Base-by-base conservation (phyloP, 1,140 invertebrate genomes). In the Neodiprion lecontei region DNA sequence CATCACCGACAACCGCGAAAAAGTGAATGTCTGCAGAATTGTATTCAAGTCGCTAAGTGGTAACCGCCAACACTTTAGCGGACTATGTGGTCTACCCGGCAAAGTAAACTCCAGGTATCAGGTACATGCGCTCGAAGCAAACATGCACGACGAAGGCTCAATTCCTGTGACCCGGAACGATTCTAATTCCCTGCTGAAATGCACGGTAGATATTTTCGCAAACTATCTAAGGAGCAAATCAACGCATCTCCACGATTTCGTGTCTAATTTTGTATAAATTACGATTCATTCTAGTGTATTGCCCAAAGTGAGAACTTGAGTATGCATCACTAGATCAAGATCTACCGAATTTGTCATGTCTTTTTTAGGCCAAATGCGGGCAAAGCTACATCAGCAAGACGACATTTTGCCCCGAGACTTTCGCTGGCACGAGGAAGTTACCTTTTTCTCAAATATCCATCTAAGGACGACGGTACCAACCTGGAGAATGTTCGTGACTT, bases 21-120 rank as follows among this genome's bases (percentile, higher is more conserved):
- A 40, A 61, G 53, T 61, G 53, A 61, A 61, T 61, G 53, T 61
- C 53, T 61, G 53, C 28, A 40, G 53, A 61, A 61, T 61, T 61
- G 53, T 61, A 61, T 61, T 61, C n/a, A 61, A 61, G 53, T 61
- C 53, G 53, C 53, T 61, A 61, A 61, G 53, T 17, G 53, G 11
- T 61, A 17, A 61, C 53, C 53, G 53, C 53, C 53, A 61, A 61
- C 53, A 61, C 53, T 14, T 61, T 61, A 14, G 53, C 53, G 53
- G 11, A 17, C 11, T 61, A 61, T 9, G n/a, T 61, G 53, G 53
- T 12, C 53, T 14, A 17, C 4, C 53, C 53, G 53, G n/a, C 53
- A 61, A 61, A 9, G 53, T 61, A 17, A 61, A 61, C n/a, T 14
- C 53, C 9, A 12, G 53, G 28, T 40, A 61, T 61, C 53, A 12